Percentiles rank a stretch among this genome's conserved stretches.
Evolutionary conservation across 2,113 vertebrate genomes (phyloP).

Genomic region (Ellobius talpinus): DNA sequence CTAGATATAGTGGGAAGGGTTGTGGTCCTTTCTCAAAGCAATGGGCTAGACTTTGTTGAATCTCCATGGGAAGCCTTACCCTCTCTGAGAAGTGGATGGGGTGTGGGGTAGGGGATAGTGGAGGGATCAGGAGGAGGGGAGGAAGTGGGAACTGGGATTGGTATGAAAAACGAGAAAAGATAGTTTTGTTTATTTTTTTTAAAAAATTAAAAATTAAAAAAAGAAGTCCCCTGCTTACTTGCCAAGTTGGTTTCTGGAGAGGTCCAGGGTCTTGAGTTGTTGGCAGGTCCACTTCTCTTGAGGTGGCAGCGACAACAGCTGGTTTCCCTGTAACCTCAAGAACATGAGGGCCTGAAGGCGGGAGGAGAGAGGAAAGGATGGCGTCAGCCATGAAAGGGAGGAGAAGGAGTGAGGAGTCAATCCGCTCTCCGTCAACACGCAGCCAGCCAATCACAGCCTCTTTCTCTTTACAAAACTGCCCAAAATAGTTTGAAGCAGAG

Average conservation of each 20-base stretch:
- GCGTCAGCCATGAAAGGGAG: conserved; percentile 33
- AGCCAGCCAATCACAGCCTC: rapidly evolving
- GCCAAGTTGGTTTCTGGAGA: conserved; percentile 96
- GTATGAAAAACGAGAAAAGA: no score
- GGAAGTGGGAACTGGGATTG: no score
- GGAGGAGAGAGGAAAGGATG: neutral
- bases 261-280: conserved; percentile 93
- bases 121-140: no score
- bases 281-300: conserved; percentile 94
- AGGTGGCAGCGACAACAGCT: conserved; percentile 89
- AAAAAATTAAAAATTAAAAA: no score
- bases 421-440: rapidly evolving
- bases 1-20: no score
- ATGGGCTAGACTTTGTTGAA: no score
- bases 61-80: no score
- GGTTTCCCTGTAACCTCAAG: conserved; percentile 93
- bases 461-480: neutral
- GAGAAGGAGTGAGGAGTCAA: rapidly evolving
- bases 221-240: conserved; percentile 89
- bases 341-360: conserved; percentile 89
- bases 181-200: no score
- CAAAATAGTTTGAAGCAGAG: no score
- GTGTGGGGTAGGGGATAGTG: no score
- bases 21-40: no score
- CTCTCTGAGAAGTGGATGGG: no score